Evolutionary conservation across 1,140 invertebrate species (phyloP), one percentile per base, ranked within the genome.

Genomic region (Akabosia matsudoensis): DNA sequence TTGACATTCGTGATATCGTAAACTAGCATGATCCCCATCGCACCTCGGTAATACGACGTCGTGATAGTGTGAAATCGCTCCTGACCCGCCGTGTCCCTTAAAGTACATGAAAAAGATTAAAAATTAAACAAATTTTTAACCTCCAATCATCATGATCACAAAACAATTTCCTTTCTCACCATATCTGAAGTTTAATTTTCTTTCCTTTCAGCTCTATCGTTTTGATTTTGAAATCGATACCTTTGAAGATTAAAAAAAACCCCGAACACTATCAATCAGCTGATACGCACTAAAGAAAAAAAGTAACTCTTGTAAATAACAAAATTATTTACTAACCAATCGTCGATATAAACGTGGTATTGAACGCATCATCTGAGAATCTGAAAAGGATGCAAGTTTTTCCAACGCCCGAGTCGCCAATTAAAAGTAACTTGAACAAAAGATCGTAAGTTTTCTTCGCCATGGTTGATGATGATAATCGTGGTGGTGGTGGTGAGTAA

Each of bases 211-310:
- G 88, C 87, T 98, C 96, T 83, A 98, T 95, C 83, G 96, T 98
- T 89, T 97, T 96, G 83, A 98, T 98, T 91, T 98, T 98, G 86
- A 98, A 98, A 88, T 98, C 96, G 86, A 98, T 97, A 84, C 96
- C 96, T 97, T 86, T 56, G 90, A 22, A 3, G 22, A 84, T 82
- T 75, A 73, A 51, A 82, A 51, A 64, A 70, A 45, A 45, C 14
- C 33, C 24, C 18, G 37, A 73, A 18, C 22, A 75, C 75, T 16
- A 54, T 34, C 18, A 22, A 16, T 37, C 56, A 33, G 22, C 33
- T 33, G 61, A 75, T 67, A 34, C 16, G 16, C 22, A 70, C 7
- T 61, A 10, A 73, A n/a, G n/a, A n/a, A n/a, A n/a, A n/a, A n/a
- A n/a, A n/a, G n/a, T n/a, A n/a, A n/a, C 10, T 31, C 16, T 33